These are phyloP conservation scores for Chymomyza caudatula DNA, from an alignment of 2,888 invertebrate genomes.

Conservation along the genomic window DNA sequence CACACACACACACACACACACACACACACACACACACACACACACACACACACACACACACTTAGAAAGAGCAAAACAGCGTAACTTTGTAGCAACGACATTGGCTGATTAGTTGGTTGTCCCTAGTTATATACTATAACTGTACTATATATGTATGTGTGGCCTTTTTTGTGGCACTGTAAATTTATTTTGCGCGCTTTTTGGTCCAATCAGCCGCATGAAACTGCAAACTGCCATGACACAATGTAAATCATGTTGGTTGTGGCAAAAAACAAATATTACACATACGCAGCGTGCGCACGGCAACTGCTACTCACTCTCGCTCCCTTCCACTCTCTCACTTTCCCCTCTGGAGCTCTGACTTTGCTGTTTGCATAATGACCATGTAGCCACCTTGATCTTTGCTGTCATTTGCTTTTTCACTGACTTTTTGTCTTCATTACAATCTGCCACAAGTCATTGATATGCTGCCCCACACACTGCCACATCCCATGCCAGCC, in stretches of 20 bases:
- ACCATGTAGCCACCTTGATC: neutral
- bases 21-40: neutral
- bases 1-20: neutral
- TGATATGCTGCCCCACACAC: neutral
- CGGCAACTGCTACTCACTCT: neutral
- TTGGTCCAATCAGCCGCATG: neutral
- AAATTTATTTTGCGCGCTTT: neutral
- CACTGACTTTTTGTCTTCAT: slow-evolving; percentile 1
- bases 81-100: neutral
- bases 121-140: slow-evolving; percentile 2
- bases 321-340: neutral
- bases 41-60: neutral
- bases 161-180: neutral
- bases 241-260: neutral
- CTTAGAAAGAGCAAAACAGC: neutral
- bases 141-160: slow-evolving; percentile 21
- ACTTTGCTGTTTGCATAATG: slow-evolving; percentile 6
- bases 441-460: neutral
- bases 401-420: neutral
- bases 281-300: slow-evolving; percentile 23
- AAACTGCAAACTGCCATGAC: neutral
- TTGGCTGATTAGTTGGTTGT: slow-evolving; percentile 18
- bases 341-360: neutral
- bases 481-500: neutral
- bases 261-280: slow-evolving; percentile 3